Evolutionary conservation across 2,113 vertebrate genomes (phyloP), one percentile per base, ranked within the genome.

Genomic region (Aleadryas rufinucha): DNA sequence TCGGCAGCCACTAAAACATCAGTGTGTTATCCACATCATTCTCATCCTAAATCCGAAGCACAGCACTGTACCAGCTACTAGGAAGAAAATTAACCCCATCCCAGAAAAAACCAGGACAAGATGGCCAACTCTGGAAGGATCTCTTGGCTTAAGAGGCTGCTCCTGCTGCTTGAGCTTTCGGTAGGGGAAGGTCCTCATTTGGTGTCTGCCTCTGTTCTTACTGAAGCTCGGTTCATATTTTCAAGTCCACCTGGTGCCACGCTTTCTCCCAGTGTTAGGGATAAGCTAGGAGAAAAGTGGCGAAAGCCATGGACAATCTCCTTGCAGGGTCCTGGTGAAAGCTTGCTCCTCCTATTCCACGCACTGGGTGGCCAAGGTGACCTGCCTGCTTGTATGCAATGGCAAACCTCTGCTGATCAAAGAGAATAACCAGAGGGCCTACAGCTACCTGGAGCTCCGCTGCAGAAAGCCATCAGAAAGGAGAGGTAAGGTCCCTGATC

Each of bases 381-480:
- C 89, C 41, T 98, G 97, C 64, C 77, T 98, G 71, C 92, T 98
- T 12, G 54, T 90, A 28, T 92, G 91, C 70, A 96, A 96, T 5
- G 94, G 96, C 39, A 98, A 88, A 86, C 91, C 96, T n/a, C 64
- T 98, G 79, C 87, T 98, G 63, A 80, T 98, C 54, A 98, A 96
- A 94, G 93, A 97, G 80, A 94, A 93, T 16, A 90, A 90, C 59
- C 81, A 95, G n/a, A 81, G 86, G 35, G 97, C 83, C 13, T 97
- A 98, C 72, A 98, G 96, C 64, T 98, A 94, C 52, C 95, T 98
- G 87, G 97, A 98, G 75, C 96, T 98, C 21, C 92, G 97, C 11
- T 88, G 94, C 87, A 98, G 97, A 57, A 97, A 91, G 82, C 97
- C 97, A 2, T 27, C 47, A 21, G 71, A 83, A 64, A 89, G 72